Conservation (phyloP, 2,113 vertebrate genomes). For the Grammomys dolichurus region DNA sequence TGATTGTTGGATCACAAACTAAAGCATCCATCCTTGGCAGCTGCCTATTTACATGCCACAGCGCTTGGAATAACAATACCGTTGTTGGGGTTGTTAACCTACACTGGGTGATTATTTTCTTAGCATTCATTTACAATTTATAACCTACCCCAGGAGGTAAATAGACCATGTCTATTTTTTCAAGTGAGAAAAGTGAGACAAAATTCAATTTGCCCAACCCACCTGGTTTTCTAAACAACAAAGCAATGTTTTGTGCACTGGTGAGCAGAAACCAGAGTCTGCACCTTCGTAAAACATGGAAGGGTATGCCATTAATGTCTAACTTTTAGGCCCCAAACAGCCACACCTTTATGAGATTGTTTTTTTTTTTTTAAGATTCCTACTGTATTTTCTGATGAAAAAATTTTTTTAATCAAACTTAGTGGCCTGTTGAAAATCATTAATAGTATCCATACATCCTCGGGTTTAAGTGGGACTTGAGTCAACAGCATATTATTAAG, state of each 20-base stretch:
- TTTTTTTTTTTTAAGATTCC: not conserved
- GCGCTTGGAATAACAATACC: not conserved
- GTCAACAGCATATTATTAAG: not conserved
- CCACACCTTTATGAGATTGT: not conserved
- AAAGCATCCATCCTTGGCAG: not conserved
- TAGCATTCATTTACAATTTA: constrained; percentile 14
- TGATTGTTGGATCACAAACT: constrained; percentile 5
- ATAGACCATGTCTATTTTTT: not conserved
- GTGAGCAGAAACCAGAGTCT: constrained; percentile 12
- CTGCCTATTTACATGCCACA: not conserved
- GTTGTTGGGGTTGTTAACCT: not conserved
- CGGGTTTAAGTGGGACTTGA: not conserved
- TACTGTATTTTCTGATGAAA: not conserved
- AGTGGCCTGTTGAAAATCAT: constrained; percentile 29
- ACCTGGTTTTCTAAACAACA: not conserved
- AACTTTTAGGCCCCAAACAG: not conserved
- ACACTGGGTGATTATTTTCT: not conserved
- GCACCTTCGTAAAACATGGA: not conserved
- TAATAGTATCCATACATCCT: not conserved
- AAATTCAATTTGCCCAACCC: not conserved
- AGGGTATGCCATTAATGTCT: not conserved
- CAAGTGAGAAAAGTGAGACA: constrained; percentile 6
- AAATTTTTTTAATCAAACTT: not conserved
- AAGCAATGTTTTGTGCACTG: not conserved
- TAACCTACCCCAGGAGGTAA: not conserved